Conservation (phyloP, 2,888 invertebrate genomes). For the Netelia virgata region DNA sequence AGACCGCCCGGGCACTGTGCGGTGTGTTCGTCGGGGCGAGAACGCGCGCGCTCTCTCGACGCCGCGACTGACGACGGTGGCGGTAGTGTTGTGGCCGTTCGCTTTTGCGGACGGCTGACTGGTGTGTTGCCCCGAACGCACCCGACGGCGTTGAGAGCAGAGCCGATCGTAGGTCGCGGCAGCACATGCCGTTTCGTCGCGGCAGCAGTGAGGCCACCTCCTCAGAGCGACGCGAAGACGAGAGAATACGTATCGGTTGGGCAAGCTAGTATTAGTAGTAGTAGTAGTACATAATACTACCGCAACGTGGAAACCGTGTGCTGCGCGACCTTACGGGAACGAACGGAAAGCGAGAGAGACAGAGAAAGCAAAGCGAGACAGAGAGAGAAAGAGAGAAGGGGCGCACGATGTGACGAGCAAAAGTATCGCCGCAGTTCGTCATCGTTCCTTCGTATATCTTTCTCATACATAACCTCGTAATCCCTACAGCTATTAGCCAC, state of each 20-base stretch:
- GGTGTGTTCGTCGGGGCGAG: slow-evolving; percentile 33
- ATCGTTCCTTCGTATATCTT: background rate
- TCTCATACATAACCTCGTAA: background rate
- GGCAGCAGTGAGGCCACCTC: slow-evolving; percentile 27
- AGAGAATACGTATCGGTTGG: background rate
- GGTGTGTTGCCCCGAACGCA: slow-evolving; percentile 21
- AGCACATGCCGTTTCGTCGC: slow-evolving; percentile 58
- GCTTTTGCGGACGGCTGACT: slow-evolving; percentile 59
- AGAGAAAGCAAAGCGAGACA: background rate
- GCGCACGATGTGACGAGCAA: slow-evolving; percentile 9
- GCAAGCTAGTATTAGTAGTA: slow-evolving; percentile 23
- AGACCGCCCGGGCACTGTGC: slow-evolving; percentile 64
- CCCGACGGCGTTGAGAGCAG: slow-evolving; percentile 32
- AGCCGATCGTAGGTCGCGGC: slow-evolving; percentile 67
- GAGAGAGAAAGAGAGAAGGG: background rate
- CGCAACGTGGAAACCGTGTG: slow-evolving; percentile 36
- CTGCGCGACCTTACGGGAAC: slow-evolving; percentile 36
- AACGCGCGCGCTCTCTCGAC: slow-evolving; percentile 42
- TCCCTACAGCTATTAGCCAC: slow-evolving; percentile 1
- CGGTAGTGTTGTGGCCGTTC: slow-evolving; percentile 37
- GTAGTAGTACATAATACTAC: slow-evolving; percentile 51
- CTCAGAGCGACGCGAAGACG: slow-evolving; percentile 1
- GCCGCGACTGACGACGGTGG: slow-evolving; percentile 56
- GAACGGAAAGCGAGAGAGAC: slow-evolving; percentile 34
- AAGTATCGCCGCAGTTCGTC: background rate